Evolutionary conservation across 2,888 invertebrate species (phyloP), one percentile per base, ranked within the genome.

Genomic region (Spialia ferax): DNA sequence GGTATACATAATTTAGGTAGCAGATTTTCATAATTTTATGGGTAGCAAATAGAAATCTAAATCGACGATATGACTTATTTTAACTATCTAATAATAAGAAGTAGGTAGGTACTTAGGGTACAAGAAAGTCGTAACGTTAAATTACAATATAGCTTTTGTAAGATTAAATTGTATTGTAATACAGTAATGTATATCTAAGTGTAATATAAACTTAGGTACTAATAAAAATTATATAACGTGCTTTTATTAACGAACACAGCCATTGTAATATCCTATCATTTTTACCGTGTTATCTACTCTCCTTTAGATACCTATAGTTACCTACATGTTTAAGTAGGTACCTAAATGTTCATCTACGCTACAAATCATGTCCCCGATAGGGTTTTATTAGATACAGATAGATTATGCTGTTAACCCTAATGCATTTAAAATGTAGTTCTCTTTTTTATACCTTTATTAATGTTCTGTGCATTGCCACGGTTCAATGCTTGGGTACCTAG

Each of bases 161-260:
- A 8, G 26, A 29, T 26, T 52, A 22, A 29, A 20, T 52, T 59
- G 52, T 54, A n/a, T n/a, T n/a, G n/a, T n/a, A n/a, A n/a, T n/a
- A n/a, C n/a, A n/a, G n/a, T n/a, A n/a, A n/a, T n/a, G n/a, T n/a
- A n/a, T n/a, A n/a, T n/a, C n/a, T n/a, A n/a, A n/a, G n/a, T 42
- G 38, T 32, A 84, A 81, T 88, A 88, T 82, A 86, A 86, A 86
- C 81, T 83, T 80, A n/a, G n/a, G n/a, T n/a, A 81, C 74, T 69
- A 77, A 11, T 78, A 78, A 77, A 76, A 75, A 74, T 75, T 77
- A 74, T 72, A 82, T 83, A 72, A 79, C 86, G 87, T 88, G 87
- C 83, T 86, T 87, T 79, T 85, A 82, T 84, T 78, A 87, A 87
- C 87, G 86, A 91, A 92, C 93, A 93, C 93, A 93, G 93, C 93